Evolutionary conservation across 2,888 invertebrate species (phyloP).

Genomic region (Oxycera nigricornis): DNA sequence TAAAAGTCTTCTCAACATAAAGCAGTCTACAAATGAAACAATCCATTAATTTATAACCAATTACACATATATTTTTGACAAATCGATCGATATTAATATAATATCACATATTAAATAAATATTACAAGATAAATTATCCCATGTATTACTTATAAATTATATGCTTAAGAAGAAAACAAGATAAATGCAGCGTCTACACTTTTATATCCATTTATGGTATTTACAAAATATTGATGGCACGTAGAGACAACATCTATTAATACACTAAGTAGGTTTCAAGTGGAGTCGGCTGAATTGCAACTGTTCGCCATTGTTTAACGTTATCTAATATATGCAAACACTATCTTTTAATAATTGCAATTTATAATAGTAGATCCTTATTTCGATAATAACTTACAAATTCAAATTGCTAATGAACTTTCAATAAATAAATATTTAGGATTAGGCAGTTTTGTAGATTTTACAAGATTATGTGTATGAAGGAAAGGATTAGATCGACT

Average conservation of each 20-base stretch:
- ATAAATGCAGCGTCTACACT: slow-evolving; percentile 38
- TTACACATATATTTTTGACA: neutral
- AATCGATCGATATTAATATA: slow-evolving; percentile 48
- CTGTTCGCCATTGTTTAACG: neutral
- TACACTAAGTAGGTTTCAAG: slow-evolving; percentile 24
- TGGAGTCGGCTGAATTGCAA: neutral
- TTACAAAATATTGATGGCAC: slow-evolving; percentile 36
- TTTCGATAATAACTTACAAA: neutral
- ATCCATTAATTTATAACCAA: neutral
- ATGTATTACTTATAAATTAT: neutral
- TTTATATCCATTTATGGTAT: slow-evolving; percentile 34
- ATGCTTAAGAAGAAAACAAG: slow-evolving; percentile 14
- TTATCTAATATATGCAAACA: too few species aligned
- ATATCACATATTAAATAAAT: slow-evolving; percentile 47
- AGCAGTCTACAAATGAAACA: too few species aligned
- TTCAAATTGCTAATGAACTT: neutral
- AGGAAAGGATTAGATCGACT: too few species aligned
- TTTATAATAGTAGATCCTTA: neutral
- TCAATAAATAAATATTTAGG: slow-evolving; percentile 27
- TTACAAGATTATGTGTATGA: too few species aligned
- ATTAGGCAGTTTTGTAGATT: too few species aligned
- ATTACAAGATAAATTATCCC: slow-evolving; percentile 17
- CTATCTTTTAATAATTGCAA: too few species aligned
- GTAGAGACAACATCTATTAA: slow-evolving; percentile 40
- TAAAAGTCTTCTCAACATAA: too few species aligned